Percentiles rank a stretch among this genome's conserved stretches.
These are phyloP conservation scores for Botia almorhae DNA, from an alignment of 2,797 vertebrate species.

Conservation along the genomic window DNA sequence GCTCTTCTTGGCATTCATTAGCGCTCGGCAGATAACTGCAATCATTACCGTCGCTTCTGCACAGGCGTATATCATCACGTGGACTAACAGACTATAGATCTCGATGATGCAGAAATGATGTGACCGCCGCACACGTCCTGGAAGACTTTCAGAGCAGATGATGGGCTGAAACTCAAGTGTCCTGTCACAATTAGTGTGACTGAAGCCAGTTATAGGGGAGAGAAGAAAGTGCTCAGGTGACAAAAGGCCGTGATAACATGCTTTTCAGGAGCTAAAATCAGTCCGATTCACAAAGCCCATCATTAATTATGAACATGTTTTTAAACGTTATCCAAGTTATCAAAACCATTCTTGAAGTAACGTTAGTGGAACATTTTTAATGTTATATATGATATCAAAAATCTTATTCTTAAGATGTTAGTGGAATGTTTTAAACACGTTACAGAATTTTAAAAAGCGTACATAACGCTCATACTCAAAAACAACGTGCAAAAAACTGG, in stretches of 20 bases:
- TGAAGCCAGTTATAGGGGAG: constrained; percentile 52
- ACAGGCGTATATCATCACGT: background rate
- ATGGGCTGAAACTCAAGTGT: constrained; percentile 47
- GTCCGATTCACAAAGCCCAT: constrained; percentile 25
- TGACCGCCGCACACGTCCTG: background rate
- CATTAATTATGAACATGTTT: background rate
- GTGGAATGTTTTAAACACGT: too few relatives aligned
- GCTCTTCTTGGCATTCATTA: background rate
- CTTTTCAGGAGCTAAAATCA: constrained; percentile 37
- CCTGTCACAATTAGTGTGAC: constrained; percentile 49
- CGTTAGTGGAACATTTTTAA: too few relatives aligned
- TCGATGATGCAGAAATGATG: constrained; percentile 32
- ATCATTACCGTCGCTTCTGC: constrained; percentile 1
- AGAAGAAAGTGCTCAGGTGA: constrained; percentile 29
- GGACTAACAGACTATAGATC: background rate
- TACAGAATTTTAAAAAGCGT: too few relatives aligned
- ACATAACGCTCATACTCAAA: too few relatives aligned
- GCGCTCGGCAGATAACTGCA: background rate
- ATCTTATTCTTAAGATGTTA: too few relatives aligned
- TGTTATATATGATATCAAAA: too few relatives aligned
- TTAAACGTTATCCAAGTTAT: too few relatives aligned
- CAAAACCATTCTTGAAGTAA: too few relatives aligned
- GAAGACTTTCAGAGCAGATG: constrained; percentile 37
- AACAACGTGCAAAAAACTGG: too few relatives aligned
- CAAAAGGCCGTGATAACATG: constrained; percentile 32